Evolutionary conservation across 2,797 vertebrate genomes (phyloP).

Genomic region (Acrossocheilus fasciatus): DNA sequence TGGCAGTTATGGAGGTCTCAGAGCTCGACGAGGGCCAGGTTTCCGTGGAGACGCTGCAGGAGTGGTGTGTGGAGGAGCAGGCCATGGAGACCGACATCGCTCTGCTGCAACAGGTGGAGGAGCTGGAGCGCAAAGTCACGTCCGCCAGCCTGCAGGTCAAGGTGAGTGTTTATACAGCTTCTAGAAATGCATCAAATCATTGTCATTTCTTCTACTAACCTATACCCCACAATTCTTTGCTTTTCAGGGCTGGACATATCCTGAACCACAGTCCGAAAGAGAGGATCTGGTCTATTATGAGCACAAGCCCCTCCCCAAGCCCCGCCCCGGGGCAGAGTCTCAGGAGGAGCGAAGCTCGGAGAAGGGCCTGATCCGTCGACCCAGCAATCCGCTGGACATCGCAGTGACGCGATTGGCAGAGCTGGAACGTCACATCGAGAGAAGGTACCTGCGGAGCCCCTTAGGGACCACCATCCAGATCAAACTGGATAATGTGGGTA

Average conservation of each 20-base stretch:
- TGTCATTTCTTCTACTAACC: not conserved
- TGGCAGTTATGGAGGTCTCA: conserved; percentile 92
- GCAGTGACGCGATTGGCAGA: conserved; percentile 98
- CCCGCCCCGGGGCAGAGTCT: conserved; percentile 73
- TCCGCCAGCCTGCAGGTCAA: conserved; percentile 98
- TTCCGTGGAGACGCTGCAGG: conserved; percentile 92
- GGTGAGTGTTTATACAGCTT: conserved; percentile 70
- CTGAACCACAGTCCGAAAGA: conserved; percentile 94
- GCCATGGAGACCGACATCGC: conserved; percentile 97
- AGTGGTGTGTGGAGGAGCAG: conserved; percentile 98
- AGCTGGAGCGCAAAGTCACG: conserved; percentile 96
- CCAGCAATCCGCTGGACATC: conserved; percentile 99
- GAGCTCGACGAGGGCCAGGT: conserved; percentile 96
- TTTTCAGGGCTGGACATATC: conserved; percentile 93
- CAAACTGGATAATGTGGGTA: conserved; percentile 99
- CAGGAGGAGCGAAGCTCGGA: conserved; percentile 84
- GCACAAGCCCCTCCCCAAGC: conserved; percentile 89
- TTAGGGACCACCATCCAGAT: conserved; percentile 99
- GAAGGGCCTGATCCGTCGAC: conserved; percentile 90
- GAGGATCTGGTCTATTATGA: conserved; percentile 98
- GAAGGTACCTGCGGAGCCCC: conserved; percentile 99
- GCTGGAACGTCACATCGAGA: conserved; percentile 99
- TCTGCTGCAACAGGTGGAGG: conserved; percentile 97
- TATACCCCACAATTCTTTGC: not conserved
- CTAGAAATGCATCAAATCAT: not conserved